A percentile compares a stretch with the other conserved stretches of the same genome.
Conservation (phyloP, 53 echinoderm and acorn worm genomes). For the Echinarachnius parma region DNA sequence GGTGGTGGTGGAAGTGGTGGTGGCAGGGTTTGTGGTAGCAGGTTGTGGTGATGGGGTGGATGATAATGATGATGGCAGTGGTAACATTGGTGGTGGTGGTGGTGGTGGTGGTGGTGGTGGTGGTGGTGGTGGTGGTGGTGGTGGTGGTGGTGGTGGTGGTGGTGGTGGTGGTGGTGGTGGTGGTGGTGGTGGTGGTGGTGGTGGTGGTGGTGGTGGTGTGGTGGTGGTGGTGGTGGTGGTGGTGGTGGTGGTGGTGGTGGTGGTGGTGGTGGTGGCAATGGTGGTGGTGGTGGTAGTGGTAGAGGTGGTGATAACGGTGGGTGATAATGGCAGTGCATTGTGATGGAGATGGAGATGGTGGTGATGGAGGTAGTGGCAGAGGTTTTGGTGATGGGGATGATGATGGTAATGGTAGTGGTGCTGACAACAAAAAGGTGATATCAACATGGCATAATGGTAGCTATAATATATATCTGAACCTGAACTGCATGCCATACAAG, state of each 20-base stretch:
- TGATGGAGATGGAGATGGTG: neutral
- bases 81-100: constrained; percentile 22
- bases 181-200: constrained; percentile 26
- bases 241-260: neutral
- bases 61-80: constrained; percentile 18
- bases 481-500: no score
- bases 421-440: neutral
- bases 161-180: constrained; percentile 15
- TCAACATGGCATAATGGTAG: neutral
- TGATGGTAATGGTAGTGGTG: neutral
- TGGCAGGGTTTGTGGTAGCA: neutral
- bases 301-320: neutral
- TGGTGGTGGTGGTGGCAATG: constrained; percentile 11
- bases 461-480: no score
- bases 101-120: constrained; percentile 25
- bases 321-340: neutral
- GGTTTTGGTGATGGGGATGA: neutral
- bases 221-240: constrained; percentile 8
- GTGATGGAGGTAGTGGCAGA: neutral
- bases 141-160: constrained; percentile 26
- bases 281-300: constrained; percentile 5
- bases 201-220: constrained; percentile 27
- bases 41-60: neutral
- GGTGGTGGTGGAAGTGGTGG: no score
- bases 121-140: constrained; percentile 44